phyloP scores from a whole-genome alignment of 2,888 invertebrate genomes.

The Pantelozetes paolii region DNA sequence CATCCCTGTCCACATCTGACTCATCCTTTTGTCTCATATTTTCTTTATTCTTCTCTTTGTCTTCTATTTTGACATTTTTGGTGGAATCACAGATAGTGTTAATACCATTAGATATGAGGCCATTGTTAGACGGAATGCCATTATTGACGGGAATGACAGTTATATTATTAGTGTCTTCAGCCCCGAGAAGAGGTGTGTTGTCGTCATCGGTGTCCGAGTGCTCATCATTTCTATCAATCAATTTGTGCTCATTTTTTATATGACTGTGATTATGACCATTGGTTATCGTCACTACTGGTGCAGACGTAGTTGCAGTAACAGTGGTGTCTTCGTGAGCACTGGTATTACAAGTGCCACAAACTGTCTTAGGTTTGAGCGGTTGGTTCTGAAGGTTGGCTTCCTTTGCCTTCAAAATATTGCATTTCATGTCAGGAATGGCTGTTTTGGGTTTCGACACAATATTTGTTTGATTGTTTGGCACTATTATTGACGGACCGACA shows the following conservation, averaged over 20 bases:
- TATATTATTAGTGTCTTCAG: slow-evolving; percentile 31
- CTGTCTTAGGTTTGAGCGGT: slow-evolving; percentile 14
- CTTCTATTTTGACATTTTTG: not conserved
- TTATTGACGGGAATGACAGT: slow-evolving; percentile 39
- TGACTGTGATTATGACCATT: slow-evolving; percentile 28
- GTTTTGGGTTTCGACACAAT: slow-evolving; percentile 29
- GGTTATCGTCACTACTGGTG: slow-evolving; percentile 5
- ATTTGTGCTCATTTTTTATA: slow-evolving; percentile 26
- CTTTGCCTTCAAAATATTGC: slow-evolving; percentile 47
- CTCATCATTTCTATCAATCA: not conserved
- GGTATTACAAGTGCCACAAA: slow-evolving; percentile 35
- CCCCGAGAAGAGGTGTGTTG: slow-evolving; percentile 22
- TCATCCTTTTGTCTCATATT: too few species aligned
- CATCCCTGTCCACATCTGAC: not conserved
- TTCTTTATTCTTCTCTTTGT: not conserved
- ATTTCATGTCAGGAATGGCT: slow-evolving; percentile 38
- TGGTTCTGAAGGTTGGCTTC: slow-evolving; percentile 35
- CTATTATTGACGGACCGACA: slow-evolving; percentile 1
- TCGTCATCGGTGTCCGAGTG: slow-evolving; percentile 36
- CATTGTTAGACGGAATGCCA: slow-evolving; percentile 11
- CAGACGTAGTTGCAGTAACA: not conserved
- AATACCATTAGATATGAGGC: not conserved
- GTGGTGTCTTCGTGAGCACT: not conserved
- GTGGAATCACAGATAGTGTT: slow-evolving; percentile 27
- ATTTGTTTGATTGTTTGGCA: slow-evolving; percentile 33